phyloP scores from a whole-genome alignment of 2,113 vertebrate genomes.

The Falco punctatus region DNA sequence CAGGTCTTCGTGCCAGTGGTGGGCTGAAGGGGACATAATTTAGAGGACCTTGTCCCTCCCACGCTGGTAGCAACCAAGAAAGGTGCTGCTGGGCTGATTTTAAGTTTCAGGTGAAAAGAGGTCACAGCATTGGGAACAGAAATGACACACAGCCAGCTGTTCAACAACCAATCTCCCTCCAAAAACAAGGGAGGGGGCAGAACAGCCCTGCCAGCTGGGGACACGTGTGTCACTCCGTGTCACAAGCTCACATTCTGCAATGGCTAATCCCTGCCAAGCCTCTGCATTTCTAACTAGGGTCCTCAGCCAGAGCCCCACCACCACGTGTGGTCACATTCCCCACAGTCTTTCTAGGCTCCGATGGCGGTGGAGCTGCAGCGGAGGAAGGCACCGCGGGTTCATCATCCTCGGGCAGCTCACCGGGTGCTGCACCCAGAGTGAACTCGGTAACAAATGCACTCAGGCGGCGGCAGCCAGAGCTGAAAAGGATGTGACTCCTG shows the following conservation, averaged over 20 bases:
- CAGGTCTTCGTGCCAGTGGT: background rate
- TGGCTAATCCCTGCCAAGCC: background rate
- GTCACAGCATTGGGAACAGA: background rate
- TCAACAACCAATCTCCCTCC: background rate
- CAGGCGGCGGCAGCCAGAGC: background rate
- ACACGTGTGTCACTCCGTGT: background rate
- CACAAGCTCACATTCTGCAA: background rate
- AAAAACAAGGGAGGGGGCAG: background rate
- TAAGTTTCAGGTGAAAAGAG: background rate
- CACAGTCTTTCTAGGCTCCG: background rate
- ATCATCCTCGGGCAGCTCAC: background rate
- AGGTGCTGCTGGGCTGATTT: background rate
- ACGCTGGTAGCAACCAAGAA: background rate
- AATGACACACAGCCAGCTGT: background rate
- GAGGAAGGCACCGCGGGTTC: background rate
- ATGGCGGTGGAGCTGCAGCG: fast-evolving
- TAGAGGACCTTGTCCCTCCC: background rate
- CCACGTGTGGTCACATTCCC: background rate
- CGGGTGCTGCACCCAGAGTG: background rate
- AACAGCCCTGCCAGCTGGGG: background rate
- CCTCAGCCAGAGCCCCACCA: background rate
- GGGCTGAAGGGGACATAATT: background rate
- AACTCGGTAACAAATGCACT: fast-evolving
- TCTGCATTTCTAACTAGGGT: background rate
- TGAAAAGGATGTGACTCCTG: background rate